These are phyloP conservation scores for Dasyurus viverrinus DNA, from an alignment of 2,113 vertebrate genomes.

Conservation along the genomic window DNA sequence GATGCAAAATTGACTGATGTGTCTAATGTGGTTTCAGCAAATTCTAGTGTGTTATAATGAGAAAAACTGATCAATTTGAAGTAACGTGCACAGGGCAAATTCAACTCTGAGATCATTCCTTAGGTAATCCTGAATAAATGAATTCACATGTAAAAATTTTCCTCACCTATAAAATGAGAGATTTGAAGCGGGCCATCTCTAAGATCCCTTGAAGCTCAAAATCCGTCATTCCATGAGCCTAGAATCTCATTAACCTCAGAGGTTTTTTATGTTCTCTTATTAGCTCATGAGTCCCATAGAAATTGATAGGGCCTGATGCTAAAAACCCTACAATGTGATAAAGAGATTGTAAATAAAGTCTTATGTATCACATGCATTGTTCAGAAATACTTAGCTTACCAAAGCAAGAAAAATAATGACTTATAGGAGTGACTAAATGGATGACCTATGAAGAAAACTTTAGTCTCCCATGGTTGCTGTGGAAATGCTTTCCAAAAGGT, in stretches of 20 bases:
- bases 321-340: neutral
- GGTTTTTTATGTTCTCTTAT: neutral
- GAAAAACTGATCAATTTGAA: neutral
- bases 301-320: neutral
- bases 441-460: conserved; percentile 50
- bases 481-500: conserved; percentile 62
- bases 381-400: neutral
- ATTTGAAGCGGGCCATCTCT: neutral
- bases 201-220: neutral
- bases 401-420: conserved; percentile 57
- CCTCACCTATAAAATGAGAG: neutral
- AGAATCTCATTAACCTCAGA: neutral
- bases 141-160: neutral
- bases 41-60: neutral
- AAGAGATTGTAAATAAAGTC: neutral
- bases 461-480: conserved; percentile 47
- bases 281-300: neutral
- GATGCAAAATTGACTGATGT: neutral
- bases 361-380: neutral
- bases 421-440: conserved; percentile 55
- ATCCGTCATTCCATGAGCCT: neutral
- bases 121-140: neutral
- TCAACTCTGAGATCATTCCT: no score
- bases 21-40: neutral
- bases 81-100: neutral